Conservation (phyloP, 2,797 vertebrate species). For the Prionace glauca region DNA sequence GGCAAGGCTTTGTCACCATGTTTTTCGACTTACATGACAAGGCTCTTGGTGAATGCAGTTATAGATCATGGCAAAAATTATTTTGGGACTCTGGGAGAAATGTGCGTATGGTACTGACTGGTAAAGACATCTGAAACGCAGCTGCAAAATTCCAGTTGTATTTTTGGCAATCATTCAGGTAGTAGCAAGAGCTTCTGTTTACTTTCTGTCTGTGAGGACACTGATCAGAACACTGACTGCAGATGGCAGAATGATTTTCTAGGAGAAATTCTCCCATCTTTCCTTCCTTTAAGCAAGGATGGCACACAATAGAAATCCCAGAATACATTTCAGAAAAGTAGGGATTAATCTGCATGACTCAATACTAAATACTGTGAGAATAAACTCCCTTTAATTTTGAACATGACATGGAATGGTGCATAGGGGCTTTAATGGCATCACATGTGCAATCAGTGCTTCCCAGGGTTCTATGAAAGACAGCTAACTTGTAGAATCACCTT, state of each 20-base stretch:
- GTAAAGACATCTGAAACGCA: neutral
- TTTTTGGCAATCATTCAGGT: neutral
- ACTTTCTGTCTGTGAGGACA: neutral
- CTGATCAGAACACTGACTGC: neutral
- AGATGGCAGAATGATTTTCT: neutral
- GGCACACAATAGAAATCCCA: neutral
- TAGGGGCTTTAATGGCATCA: neutral
- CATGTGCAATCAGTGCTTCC: neutral
- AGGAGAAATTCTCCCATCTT: neutral
- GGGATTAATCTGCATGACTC: neutral
- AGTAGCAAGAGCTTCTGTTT: neutral
- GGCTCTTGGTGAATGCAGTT: neutral
- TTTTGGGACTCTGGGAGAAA: neutral
- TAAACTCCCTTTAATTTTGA: neutral
- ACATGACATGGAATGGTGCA: neutral
- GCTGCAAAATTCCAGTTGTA: neutral
- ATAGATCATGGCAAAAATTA: neutral
- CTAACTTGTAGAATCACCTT: neutral
- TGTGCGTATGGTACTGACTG: neutral
- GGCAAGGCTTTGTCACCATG: neutral
- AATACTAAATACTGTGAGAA: neutral
- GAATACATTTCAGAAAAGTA: neutral
- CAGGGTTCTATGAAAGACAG: neutral
- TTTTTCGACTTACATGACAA: neutral
- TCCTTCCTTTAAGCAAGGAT: neutral